phyloP scores from a whole-genome alignment of 2,888 invertebrate species.

The Pecten maximus region DNA sequence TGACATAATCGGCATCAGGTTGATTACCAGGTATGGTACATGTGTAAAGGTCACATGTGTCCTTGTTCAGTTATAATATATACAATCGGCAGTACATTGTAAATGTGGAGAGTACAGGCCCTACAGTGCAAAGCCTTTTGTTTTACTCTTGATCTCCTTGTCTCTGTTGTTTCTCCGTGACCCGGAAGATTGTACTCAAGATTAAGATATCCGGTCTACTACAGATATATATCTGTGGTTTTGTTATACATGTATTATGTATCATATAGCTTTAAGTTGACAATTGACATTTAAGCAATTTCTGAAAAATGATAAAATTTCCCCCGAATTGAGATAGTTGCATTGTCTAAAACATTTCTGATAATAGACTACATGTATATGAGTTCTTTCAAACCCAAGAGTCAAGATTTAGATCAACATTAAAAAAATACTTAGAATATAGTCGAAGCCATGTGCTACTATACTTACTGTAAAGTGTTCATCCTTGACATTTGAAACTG shows the following conservation, averaged over 20 bases:
- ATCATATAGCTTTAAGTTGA: not conserved
- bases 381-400: not conserved
- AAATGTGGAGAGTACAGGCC: not conserved
- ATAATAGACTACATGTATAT: not conserved
- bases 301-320: not conserved
- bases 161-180: not conserved
- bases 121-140: not conserved
- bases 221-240: not conserved
- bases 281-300: not conserved
- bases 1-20: no score
- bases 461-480: no score
- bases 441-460: no score
- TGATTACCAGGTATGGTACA: no score
- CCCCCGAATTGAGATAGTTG: not conserved
- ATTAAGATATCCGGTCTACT: not conserved
- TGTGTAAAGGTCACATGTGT: no score
- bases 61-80: no score
- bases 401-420: no score
- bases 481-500: no score
- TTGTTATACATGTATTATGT: not conserved
- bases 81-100: not conserved
- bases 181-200: not conserved
- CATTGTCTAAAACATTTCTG: not conserved
- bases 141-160: not conserved
- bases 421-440: no score